These are phyloP conservation scores for Eriosoma lanigerum DNA, from an alignment of 1,140 invertebrate genomes.

Conservation along the genomic window DNA sequence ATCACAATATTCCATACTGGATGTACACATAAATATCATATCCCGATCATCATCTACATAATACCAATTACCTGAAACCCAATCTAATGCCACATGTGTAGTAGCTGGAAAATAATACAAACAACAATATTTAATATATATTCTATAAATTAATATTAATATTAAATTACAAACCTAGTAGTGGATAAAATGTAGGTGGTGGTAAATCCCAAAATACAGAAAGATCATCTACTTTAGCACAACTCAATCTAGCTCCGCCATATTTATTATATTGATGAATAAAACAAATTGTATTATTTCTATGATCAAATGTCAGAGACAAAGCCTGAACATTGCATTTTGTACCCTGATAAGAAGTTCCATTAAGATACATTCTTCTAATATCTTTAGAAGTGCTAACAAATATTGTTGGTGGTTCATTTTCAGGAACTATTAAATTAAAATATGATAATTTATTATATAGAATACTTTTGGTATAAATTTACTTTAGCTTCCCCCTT, in stretches of 20 bases:
- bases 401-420: conserved; percentile 61
- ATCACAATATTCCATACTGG: conserved; percentile 66
- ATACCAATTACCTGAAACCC: conserved; percentile 84
- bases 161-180: conserved; percentile 61
- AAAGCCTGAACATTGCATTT: conserved; percentile 59
- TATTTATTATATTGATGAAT: conserved; percentile 63
- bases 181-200: conserved; percentile 63
- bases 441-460: conserved; percentile 26
- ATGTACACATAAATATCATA: conserved; percentile 72
- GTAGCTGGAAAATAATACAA: conserved; percentile 61
- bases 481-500: no score
- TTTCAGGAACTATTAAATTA: conserved; percentile 60
- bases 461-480: no score
- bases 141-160: not conserved
- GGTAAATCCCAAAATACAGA: conserved; percentile 63
- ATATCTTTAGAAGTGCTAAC: conserved; percentile 63
- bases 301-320: conserved; percentile 62
- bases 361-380: conserved; percentile 62
- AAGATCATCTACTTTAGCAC: conserved; percentile 66
- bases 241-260: conserved; percentile 62
- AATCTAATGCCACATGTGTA: conserved; percentile 76
- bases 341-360: conserved; percentile 59
- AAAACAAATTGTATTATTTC: conserved; percentile 70
- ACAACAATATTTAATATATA: conserved; percentile 24
- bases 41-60: conserved; percentile 75